Base-by-base conservation (phyloP, 64 coral and sea anemone species). In the Montipora foliosa region DNA sequence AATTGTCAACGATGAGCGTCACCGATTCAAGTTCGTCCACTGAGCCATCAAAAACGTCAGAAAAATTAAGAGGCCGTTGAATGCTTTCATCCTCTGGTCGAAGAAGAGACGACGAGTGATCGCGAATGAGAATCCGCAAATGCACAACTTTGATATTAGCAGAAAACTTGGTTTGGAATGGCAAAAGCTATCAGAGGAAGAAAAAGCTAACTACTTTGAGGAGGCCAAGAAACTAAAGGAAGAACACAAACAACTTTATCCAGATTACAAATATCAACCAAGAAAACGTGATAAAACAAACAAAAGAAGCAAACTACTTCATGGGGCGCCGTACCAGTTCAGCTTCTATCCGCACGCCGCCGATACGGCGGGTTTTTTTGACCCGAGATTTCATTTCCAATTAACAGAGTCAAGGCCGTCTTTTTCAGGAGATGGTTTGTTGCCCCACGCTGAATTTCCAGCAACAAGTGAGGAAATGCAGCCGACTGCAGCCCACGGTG, bases 121-220 rank as follows among this genome's bases (percentile, higher is more conserved):
- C 9, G 98, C 98, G 0, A 99, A 96, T 66, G 98, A 96, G 51
- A 96, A 99, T 25, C 98, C 98, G 2, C 95, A 99, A 48, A 96
- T 99, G 98, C 98, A 99, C 68, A 99, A 99, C 84, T 99, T 99
- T 87, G 98, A 99, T 87, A 99, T 99, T 21, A 96, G 95, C 47
- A 92, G 95, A 75, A 94, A 96, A 53, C 88, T 99, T 1, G 98
- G 98, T 17, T 71, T 99, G 59, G 98, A 99, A 61, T 99, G 98
- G 98, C 95, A 99, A 71, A 96, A 95, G 68, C 82, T 99, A 16
- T 91, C 92, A 2, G 92, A 96, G 46, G 86, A 94, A n/a, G 98
- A 99, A 49, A 99, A 99, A 87, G 73, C 92, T 16, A 87, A 87
- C 20, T 99, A 96, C 83, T 99, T 96, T 45, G 98, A 99, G 15